phyloP scores from a whole-genome alignment of 2,113 vertebrate genomes.

The Muntiacus reevesi region DNA sequence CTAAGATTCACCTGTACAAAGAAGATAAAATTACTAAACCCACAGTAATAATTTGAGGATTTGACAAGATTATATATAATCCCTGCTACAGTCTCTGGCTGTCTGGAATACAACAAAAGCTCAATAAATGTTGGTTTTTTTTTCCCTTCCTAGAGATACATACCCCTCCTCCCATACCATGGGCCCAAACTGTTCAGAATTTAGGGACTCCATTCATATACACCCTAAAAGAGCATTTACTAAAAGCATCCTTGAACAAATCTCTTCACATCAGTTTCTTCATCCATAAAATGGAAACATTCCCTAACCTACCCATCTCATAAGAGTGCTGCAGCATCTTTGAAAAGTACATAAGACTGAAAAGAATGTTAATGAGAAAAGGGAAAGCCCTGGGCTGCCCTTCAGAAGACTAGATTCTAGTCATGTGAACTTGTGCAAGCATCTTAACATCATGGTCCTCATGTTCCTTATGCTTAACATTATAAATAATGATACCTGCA shows the following conservation, averaged over 20 bases:
- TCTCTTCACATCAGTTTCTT: not conserved
- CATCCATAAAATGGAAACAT: not conserved
- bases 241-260: not conserved
- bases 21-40: not conserved
- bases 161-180: not conserved
- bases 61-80: not conserved
- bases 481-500: not conserved
- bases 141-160: not conserved
- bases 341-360: not conserved
- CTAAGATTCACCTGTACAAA: not conserved
- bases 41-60: not conserved
- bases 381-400: not conserved
- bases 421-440: not conserved
- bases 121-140: not conserved
- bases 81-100: not conserved
- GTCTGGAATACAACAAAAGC: not conserved
- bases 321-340: not conserved
- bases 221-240: not conserved
- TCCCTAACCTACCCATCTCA: not conserved
- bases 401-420: not conserved
- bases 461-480: not conserved
- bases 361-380: not conserved
- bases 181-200: not conserved
- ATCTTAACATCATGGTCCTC: not conserved
- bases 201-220: not conserved